A percentile compares a stretch with the other conserved stretches of the same genome.
Conservation (phyloP, 2,888 invertebrate genomes). For the Tetragnatha montana region DNA sequence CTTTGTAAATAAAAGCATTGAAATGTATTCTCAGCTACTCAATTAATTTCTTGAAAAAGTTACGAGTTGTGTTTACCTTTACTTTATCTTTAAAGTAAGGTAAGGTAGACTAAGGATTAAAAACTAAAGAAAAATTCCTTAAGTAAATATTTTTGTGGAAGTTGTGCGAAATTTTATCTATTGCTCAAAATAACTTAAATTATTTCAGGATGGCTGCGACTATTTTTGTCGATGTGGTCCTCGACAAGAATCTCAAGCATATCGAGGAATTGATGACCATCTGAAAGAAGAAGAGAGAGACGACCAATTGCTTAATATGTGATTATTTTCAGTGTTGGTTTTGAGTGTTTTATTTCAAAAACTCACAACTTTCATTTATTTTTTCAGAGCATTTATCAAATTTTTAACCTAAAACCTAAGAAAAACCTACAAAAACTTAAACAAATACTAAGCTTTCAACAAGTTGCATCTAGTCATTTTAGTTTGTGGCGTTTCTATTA, state of each 20-base stretch:
- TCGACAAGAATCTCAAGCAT: constrained; percentile 73
- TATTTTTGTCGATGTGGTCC: constrained; percentile 75
- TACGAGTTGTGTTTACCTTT: too few relatives aligned
- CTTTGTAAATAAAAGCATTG: too few relatives aligned
- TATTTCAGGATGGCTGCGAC: constrained; percentile 76
- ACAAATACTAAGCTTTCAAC: not conserved
- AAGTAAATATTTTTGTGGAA: too few relatives aligned
- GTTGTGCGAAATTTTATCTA: too few relatives aligned
- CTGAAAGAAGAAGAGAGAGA: constrained; percentile 75
- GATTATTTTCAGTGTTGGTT: constrained; percentile 56
- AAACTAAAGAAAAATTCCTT: too few relatives aligned
- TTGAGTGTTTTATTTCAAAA: not conserved
- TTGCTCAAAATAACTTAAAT: not conserved
- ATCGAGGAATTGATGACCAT: constrained; percentile 76
- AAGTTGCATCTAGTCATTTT: not conserved
- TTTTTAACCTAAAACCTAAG: not conserved
- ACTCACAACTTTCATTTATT: not conserved
- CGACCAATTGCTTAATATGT: constrained; percentile 76
- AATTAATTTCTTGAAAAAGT: too few relatives aligned
- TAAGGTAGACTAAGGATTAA: too few relatives aligned
- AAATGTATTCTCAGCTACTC: too few relatives aligned
- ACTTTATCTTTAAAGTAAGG: too few relatives aligned
- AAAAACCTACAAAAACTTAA: not conserved
- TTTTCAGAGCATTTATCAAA: not conserved
- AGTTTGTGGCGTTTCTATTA: too few relatives aligned